Evolutionary conservation across 2,113 vertebrate species (phyloP).

Genomic region (Catagonus wagneri): DNA sequence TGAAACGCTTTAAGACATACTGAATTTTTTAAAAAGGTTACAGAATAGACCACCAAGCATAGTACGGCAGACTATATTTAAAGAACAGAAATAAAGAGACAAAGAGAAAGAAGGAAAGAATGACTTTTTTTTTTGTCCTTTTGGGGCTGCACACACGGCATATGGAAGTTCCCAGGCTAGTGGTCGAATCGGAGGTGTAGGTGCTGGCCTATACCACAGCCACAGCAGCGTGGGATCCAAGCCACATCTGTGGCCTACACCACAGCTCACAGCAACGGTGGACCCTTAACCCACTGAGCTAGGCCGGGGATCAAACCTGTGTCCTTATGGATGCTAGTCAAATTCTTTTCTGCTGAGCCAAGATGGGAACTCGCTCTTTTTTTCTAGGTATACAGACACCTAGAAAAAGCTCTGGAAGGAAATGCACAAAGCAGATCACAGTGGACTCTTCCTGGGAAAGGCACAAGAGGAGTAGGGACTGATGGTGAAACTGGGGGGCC

Average conservation of each 20-base stretch:
- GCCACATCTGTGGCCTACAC: too few relatives aligned
- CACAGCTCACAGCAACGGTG: too few relatives aligned
- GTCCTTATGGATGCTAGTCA: too few relatives aligned
- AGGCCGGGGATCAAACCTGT: too few relatives aligned
- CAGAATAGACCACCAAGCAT: neutral
- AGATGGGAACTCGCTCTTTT: neutral
- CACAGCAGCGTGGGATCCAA: too few relatives aligned
- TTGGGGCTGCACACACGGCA: too few relatives aligned
- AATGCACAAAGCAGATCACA: neutral
- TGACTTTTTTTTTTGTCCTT: neutral
- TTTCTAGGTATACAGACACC: neutral
- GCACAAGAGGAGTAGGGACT: neutral
- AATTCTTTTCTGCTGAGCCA: too few relatives aligned
- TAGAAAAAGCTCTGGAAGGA: slow-evolving; percentile 30
- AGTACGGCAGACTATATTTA: neutral
- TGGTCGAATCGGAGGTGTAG: too few relatives aligned
- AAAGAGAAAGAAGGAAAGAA: neutral
- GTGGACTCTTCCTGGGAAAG: neutral
- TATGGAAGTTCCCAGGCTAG: too few relatives aligned
- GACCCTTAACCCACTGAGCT: too few relatives aligned
- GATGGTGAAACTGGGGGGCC: neutral
- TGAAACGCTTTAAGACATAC: neutral
- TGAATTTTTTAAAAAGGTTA: slow-evolving; percentile 26
- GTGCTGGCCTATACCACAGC: too few relatives aligned
- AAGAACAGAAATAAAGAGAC: neutral